These are phyloP conservation scores for Platalea minor DNA, from an alignment of 2,797 vertebrate species.

Conservation along the genomic window DNA sequence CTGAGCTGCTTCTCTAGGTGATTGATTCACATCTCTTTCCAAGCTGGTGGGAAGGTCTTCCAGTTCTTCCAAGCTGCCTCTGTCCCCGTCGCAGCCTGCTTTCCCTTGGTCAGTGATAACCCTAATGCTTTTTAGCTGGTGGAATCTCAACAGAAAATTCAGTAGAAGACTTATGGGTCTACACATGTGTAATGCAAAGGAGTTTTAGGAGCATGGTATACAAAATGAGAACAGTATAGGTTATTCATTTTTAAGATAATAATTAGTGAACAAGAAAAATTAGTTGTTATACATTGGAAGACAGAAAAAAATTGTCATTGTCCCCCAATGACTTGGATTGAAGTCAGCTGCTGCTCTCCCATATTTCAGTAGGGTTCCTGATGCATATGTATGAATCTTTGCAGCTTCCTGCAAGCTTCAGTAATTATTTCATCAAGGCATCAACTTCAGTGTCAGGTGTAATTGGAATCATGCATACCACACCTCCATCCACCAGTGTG, in stretches of 20 bases:
- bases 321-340: neutral
- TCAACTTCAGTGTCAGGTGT: conserved; percentile 10
- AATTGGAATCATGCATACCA: neutral
- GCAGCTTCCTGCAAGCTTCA: conserved; percentile 2
- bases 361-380: neutral
- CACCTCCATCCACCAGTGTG: neutral
- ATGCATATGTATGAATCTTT: neutral
- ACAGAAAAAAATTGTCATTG: neutral
- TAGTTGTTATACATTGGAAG: neutral
- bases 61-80: neutral
- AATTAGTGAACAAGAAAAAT: neutral
- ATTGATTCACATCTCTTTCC: neutral
- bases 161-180: neutral
- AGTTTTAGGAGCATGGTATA: neutral
- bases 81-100: neutral
- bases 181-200: neutral
- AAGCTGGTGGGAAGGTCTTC: neutral
- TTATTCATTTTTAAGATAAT: neutral
- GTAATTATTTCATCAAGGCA: conserved; percentile 53
- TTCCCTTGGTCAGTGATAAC: neutral
- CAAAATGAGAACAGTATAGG: neutral
- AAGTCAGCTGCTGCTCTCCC: neutral
- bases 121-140: neutral
- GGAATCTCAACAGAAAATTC: neutral
- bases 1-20: neutral